Conservation (phyloP, 2,888 invertebrate species). For the Drosophila longiperda region DNA sequence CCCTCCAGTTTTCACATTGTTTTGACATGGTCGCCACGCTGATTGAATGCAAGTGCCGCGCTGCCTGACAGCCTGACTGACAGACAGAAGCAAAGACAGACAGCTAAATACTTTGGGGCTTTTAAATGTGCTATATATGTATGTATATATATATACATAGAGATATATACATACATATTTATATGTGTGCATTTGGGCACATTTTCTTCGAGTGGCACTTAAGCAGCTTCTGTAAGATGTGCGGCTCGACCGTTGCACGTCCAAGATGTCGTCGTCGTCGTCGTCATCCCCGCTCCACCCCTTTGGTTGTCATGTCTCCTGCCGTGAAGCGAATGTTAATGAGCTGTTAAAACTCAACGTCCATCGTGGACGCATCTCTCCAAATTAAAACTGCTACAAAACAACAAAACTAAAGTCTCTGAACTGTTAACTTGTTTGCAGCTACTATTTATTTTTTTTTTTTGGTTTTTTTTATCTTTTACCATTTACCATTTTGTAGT, state of each 20-base stretch:
- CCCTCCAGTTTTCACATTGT: constrained; percentile 28
- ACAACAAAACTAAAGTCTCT: constrained; percentile 6
- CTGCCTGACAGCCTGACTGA: constrained; percentile 65
- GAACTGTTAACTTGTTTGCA: constrained; percentile 41
- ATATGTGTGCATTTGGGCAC: constrained; percentile 43
- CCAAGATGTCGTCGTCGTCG: constrained; percentile 55
- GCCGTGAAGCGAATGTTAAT: constrained; percentile 66
- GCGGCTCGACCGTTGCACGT: constrained; percentile 37
- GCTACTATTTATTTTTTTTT: constrained; percentile 1
- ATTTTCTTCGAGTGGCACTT: constrained; percentile 64
- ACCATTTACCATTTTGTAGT: constrained; percentile 35
- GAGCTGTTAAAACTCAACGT: constrained; percentile 71
- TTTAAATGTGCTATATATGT: constrained; percentile 57
- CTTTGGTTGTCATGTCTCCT: constrained; percentile 45
- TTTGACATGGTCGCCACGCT: constrained; percentile 51
- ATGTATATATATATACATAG: constrained; percentile 16
- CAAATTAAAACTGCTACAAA: constrained; percentile 57
- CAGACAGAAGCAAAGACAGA: constrained; percentile 20
- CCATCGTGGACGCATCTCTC: constrained; percentile 38
- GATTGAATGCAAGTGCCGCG: constrained; percentile 75
- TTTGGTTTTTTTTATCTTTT: background rate
- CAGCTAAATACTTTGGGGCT: constrained; percentile 73
- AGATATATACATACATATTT: constrained; percentile 19
- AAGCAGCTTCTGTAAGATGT: constrained; percentile 72
- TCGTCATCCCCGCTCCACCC: background rate